Conservation (phyloP, 2,888 invertebrate genomes). For the Cephus spinipes region DNA sequence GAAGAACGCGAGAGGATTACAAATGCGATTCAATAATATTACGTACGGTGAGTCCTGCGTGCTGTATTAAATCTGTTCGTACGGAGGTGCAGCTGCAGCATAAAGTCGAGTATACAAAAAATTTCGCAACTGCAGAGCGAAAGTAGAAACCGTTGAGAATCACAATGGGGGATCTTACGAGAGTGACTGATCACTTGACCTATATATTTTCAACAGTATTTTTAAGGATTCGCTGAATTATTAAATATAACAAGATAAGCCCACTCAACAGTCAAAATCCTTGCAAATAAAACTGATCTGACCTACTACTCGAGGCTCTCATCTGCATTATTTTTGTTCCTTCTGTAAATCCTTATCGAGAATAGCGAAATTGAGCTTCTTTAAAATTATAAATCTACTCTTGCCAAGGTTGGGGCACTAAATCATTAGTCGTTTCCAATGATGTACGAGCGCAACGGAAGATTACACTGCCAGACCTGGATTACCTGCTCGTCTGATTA, state of each 20-base stretch:
- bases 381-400: background rate
- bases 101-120: background rate
- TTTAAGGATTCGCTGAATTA: background rate
- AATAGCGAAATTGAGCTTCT: background rate
- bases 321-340: background rate
- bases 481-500: slow-evolving; percentile 35
- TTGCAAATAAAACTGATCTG: background rate
- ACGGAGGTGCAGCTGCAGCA: background rate
- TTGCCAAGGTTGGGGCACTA: background rate
- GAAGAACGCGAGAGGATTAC: background rate
- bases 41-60: background rate
- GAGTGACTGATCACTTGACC: background rate
- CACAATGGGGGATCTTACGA: background rate
- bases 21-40: background rate
- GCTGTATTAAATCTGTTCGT: background rate
- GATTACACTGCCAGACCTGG: slow-evolving; percentile 17
- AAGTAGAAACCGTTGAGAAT: background rate
- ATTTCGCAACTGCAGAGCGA: background rate
- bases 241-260: background rate
- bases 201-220: background rate
- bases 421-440: slow-evolving; percentile 12
- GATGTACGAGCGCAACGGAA: background rate
- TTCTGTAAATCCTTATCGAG: background rate
- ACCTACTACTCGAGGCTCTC: background rate
- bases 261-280: background rate